Percentiles rank a stretch among this genome's conserved stretches.
Evolutionary conservation across 2,888 invertebrate genomes (phyloP).

Genomic region (Boloria selene): DNA sequence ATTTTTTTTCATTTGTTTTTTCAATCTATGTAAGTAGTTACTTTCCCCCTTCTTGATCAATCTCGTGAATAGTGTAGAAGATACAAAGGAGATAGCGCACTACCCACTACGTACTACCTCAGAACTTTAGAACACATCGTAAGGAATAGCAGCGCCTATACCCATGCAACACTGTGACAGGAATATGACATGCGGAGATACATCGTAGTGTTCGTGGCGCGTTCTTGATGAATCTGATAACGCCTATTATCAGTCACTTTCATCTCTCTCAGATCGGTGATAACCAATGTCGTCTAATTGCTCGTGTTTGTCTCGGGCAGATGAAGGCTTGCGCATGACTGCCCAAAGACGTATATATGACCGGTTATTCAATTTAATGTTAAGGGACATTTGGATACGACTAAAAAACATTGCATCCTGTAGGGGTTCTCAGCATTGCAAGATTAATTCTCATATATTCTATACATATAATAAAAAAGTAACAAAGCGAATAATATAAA

Average conservation of each 20-base stretch:
- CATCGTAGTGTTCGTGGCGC: constrained; percentile 49
- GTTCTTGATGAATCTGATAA: constrained; percentile 45
- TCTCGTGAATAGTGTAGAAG: too few species aligned
- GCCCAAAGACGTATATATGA: constrained; percentile 47
- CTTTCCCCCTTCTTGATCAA: too few species aligned
- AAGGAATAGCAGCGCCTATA: constrained; percentile 23
- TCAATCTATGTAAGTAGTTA: too few species aligned
- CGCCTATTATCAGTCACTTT: constrained; percentile 70
- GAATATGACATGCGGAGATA: constrained; percentile 61
- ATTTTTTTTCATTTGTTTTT: too few species aligned
- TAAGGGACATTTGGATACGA: constrained; percentile 39
- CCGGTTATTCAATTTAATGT: constrained; percentile 44
- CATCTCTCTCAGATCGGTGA: constrained; percentile 78
- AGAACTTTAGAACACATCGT: background rate
- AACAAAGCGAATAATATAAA: too few species aligned
- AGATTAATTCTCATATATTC: background rate
- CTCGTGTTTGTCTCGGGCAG: constrained; percentile 66
- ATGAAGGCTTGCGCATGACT: constrained; percentile 67
- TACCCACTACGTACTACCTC: too few species aligned
- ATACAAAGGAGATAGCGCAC: too few species aligned
- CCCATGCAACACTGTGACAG: constrained; percentile 55
- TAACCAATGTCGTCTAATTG: constrained; percentile 78
- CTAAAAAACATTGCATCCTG: constrained; percentile 4
- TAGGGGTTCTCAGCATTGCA: background rate
- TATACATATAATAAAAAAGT: too few species aligned